Conservation (phyloP, 2,113 vertebrate species). For the Sigmodon hispidus region DNA sequence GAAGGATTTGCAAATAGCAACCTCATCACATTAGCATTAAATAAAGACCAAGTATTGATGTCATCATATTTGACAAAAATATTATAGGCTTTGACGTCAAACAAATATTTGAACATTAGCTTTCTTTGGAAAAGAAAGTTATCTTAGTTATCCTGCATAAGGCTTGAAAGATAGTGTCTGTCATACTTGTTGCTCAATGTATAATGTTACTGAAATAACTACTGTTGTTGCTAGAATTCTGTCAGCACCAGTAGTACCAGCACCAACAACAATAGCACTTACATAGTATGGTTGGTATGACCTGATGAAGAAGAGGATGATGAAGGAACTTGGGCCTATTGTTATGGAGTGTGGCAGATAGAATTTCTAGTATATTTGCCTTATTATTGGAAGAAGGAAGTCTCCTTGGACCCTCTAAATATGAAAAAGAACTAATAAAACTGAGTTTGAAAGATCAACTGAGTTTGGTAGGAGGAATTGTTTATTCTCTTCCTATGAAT, state of each 20-base stretch:
- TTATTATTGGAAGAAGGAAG: background rate
- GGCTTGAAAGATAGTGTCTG: background rate
- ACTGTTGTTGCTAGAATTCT: background rate
- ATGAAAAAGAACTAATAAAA: background rate
- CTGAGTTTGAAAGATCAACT: background rate
- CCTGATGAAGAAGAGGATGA: background rate
- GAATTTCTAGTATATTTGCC: background rate
- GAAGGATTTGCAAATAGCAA: conserved; percentile 41
- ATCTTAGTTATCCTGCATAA: background rate
- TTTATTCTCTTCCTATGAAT: background rate
- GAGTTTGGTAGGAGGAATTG: background rate
- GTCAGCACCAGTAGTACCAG: rapidly evolving
- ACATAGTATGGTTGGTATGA: background rate
- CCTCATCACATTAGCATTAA: background rate
- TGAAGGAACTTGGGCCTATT: background rate
- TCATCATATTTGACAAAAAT: conserved; percentile 22
- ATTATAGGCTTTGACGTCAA: background rate
- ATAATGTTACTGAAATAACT: rapidly evolving
- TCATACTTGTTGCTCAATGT: background rate
- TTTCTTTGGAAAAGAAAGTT: background rate
- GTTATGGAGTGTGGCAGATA: background rate
- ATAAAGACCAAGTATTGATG: conserved; percentile 24
- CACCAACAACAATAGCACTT: background rate
- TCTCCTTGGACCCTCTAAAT: background rate
- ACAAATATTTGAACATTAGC: background rate